Evolutionary conservation across 2,888 invertebrate species (phyloP).

Genomic region (Hirtodrosophila confusa): DNA sequence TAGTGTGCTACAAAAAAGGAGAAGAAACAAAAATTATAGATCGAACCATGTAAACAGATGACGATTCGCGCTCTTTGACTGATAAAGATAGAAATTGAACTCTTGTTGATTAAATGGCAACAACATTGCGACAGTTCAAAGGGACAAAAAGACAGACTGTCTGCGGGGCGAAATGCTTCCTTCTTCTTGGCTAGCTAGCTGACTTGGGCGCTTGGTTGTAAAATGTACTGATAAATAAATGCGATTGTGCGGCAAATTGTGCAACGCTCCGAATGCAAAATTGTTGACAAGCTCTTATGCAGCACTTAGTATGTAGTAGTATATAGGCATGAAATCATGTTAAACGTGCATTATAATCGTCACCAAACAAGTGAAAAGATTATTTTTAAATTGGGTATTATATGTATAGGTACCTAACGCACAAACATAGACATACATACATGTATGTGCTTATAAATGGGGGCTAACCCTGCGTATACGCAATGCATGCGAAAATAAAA

Average conservation of each 20-base stretch:
- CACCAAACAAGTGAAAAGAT: conserved; percentile 30
- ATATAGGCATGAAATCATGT: conserved; percentile 32
- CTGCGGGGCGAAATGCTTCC: conserved; percentile 46
- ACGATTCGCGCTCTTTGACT: conserved; percentile 42
- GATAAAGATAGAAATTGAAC: conserved; percentile 69
- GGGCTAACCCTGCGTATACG: conserved; percentile 62
- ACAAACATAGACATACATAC: too few species aligned
- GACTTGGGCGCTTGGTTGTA: conserved; percentile 39
- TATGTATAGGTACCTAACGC: conserved; percentile 12
- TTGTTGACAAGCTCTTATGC: conserved; percentile 65
- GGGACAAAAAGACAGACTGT: conserved; percentile 24
- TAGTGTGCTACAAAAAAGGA: not conserved
- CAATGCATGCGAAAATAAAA: conserved; percentile 44
- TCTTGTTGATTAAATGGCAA: conserved; percentile 71
- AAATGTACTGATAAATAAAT: conserved; percentile 74
- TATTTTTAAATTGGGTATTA: conserved; percentile 45
- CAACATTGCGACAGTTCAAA: conserved; percentile 66
- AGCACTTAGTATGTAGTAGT: conserved; percentile 37
- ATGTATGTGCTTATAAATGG: conserved; percentile 7
- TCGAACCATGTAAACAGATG: conserved; percentile 50
- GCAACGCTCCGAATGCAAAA: conserved; percentile 72
- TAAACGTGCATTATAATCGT: conserved; percentile 36
- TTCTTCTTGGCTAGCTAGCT: conserved; percentile 43
- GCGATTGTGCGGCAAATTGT: conserved; percentile 78
- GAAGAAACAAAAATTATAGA: conserved; percentile 8